phyloP scores from a whole-genome alignment of 1,140 invertebrate genomes.

The Lysiphlebus fabarum region DNA sequence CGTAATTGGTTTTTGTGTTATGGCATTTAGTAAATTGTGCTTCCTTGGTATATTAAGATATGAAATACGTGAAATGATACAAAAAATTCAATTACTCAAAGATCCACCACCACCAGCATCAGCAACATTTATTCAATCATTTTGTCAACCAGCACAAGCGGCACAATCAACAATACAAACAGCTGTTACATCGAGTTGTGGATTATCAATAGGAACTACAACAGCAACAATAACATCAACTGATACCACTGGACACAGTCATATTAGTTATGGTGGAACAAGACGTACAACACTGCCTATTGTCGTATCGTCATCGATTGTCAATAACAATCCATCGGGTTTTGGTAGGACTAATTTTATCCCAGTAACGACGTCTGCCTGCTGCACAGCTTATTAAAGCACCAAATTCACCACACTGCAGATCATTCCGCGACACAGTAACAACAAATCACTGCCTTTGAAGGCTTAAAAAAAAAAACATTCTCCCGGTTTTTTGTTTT shows the following conservation, averaged over 20 bases:
- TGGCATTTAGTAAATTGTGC: slow-evolving; percentile 85
- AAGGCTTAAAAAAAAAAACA: slow-evolving; percentile 7
- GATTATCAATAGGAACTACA: neutral
- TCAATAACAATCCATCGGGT: slow-evolving; percentile 11
- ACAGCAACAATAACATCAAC: slow-evolving; percentile 17
- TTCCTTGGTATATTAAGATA: slow-evolving; percentile 83
- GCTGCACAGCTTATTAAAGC: slow-evolving; percentile 22
- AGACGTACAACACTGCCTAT: slow-evolving; percentile 43
- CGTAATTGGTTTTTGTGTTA: slow-evolving; percentile 84
- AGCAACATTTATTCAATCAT: slow-evolving; percentile 39
- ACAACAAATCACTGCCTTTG: slow-evolving; percentile 21
- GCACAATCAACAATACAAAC: slow-evolving; percentile 5
- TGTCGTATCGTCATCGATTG: slow-evolving; percentile 33
- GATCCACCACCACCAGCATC: slow-evolving; percentile 44
- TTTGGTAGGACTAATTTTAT: slow-evolving; percentile 20
- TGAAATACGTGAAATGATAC: slow-evolving; percentile 86
- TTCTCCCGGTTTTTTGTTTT: slow-evolving; percentile 9
- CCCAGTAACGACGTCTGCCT: slow-evolving; percentile 16
- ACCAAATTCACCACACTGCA: slow-evolving; percentile 20
- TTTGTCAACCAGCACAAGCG: slow-evolving; percentile 29
- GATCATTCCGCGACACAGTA: slow-evolving; percentile 22
- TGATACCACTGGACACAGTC: slow-evolving; percentile 9
- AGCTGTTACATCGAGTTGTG: slow-evolving; percentile 2
- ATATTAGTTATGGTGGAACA: slow-evolving; percentile 13
- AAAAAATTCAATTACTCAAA: slow-evolving; percentile 72